phyloP scores from a whole-genome alignment of 23 tunicate genomes.

The Ciona savignyi region DNA sequence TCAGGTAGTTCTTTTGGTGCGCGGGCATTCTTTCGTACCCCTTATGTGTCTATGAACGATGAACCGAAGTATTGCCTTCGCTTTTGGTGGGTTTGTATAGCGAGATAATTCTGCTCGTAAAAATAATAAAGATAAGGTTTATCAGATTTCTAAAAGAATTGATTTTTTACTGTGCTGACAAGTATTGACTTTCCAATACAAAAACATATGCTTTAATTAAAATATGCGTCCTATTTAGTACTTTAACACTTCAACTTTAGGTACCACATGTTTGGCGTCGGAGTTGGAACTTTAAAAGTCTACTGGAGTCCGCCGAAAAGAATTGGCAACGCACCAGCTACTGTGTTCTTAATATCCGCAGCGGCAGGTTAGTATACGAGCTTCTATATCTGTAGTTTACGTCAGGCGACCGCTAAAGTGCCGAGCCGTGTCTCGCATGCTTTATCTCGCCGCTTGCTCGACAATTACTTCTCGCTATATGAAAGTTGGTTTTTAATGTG shows the following conservation, averaged over 20 bases:
- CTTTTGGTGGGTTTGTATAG: slow-evolving; percentile 5
- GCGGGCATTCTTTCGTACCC: neutral
- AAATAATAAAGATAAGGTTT: no score
- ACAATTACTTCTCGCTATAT: neutral
- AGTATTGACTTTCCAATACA: no score
- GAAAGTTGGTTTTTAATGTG: no score
- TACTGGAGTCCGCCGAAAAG: neutral
- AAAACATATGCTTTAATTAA: no score
- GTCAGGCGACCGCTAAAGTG: neutral
- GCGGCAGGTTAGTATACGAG: neutral
- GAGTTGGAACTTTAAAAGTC: neutral
- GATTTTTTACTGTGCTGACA: no score
- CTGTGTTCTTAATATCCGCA: neutral
- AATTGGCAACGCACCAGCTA: neutral
- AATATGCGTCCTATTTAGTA: no score
- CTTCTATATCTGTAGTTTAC: neutral
- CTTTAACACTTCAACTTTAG: neutral
- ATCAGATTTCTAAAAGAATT: no score
- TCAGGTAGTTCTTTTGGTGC: neutral
- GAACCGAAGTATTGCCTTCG: neutral
- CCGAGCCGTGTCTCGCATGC: neutral
- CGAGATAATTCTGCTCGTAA: no score
- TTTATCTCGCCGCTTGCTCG: neutral
- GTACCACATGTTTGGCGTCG: slow-evolving; percentile 1
- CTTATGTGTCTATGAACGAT: neutral